A percentile compares a stretch with the other conserved stretches of the same genome.
phyloP scores from a whole-genome alignment of 2,797 vertebrate species.

The Sebastes taczanowskii region DNA sequence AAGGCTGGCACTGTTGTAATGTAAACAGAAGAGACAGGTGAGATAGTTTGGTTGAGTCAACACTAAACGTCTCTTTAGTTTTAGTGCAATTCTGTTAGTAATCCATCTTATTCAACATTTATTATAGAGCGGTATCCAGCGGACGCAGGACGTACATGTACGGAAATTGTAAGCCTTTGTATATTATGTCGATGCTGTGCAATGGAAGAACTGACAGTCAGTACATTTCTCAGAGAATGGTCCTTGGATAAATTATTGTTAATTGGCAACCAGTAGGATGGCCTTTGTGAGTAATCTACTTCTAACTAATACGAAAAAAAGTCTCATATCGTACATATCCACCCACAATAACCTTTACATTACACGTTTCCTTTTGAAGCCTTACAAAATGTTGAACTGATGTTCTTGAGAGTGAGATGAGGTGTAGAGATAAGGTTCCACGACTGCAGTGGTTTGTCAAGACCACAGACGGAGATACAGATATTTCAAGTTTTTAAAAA shows the following conservation, averaged over 20 bases:
- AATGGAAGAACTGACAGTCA: not conserved
- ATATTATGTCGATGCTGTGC: not conserved
- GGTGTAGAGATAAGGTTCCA: not conserved
- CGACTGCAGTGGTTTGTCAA: not conserved
- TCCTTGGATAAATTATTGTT: not conserved
- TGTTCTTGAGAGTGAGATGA: not conserved
- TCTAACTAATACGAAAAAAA: not conserved
- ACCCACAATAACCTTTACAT: not conserved
- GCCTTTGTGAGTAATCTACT: not conserved
- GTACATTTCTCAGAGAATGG: not conserved
- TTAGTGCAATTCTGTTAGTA: not conserved
- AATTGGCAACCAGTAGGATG: not conserved
- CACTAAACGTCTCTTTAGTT: not conserved
- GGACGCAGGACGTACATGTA: not conserved
- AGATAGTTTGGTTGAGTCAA: not conserved
- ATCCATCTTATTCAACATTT: not conserved
- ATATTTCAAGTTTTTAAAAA: not conserved
- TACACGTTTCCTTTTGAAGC: not conserved
- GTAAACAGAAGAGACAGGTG: not conserved
- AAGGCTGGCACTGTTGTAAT: not conserved
- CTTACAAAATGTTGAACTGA: rapidly evolving
- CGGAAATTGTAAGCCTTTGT: not conserved
- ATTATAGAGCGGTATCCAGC: not conserved
- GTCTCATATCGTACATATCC: not conserved
- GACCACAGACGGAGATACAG: not conserved